Conservation (phyloP, 1,140 invertebrate genomes). For the Drosophila albomicans region DNA sequence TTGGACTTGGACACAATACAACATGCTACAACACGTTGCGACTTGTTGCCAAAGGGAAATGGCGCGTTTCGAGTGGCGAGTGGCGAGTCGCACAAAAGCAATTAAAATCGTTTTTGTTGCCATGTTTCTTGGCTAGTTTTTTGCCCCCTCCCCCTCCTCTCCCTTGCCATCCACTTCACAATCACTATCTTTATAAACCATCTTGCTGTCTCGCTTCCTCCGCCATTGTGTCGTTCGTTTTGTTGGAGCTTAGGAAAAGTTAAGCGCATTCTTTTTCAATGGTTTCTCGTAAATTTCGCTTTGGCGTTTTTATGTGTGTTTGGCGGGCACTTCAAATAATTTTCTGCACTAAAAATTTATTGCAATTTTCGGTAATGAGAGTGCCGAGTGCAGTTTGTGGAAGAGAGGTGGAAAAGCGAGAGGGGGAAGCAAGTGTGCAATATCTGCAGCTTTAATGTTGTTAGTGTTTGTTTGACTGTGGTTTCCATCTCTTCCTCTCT, state of each 20-base stretch:
- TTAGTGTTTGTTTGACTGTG: constrained; percentile 72
- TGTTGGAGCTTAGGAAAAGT: constrained; percentile 61
- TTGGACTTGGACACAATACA: constrained; percentile 10
- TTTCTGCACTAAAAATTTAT: constrained; percentile 79
- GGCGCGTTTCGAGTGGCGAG: constrained; percentile 1
- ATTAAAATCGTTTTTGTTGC: constrained; percentile 68
- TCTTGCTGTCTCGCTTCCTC: constrained; percentile 3
- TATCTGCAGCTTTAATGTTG: constrained; percentile 62
- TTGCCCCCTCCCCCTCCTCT: constrained; percentile 30
- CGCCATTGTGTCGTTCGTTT: not conserved
- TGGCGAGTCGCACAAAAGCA: constrained; percentile 57
- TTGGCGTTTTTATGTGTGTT: constrained; percentile 80
- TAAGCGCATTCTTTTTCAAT: constrained; percentile 56
- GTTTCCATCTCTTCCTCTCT: constrained; percentile 40
- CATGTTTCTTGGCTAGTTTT: constrained; percentile 38
- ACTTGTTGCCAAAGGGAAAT: constrained; percentile 26
- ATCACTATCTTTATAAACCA: constrained; percentile 39
- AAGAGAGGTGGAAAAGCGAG: not conserved
- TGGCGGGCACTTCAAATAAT: constrained; percentile 79
- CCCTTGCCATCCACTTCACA: constrained; percentile 28
- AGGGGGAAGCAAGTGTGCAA: constrained; percentile 9
- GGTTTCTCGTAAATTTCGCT: constrained; percentile 71
- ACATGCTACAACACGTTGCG: not conserved
- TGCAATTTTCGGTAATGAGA: constrained; percentile 82
- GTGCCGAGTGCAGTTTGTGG: constrained; percentile 49